Conservation (phyloP, 2,888 invertebrate genomes). For the Pheosia tremula region DNA sequence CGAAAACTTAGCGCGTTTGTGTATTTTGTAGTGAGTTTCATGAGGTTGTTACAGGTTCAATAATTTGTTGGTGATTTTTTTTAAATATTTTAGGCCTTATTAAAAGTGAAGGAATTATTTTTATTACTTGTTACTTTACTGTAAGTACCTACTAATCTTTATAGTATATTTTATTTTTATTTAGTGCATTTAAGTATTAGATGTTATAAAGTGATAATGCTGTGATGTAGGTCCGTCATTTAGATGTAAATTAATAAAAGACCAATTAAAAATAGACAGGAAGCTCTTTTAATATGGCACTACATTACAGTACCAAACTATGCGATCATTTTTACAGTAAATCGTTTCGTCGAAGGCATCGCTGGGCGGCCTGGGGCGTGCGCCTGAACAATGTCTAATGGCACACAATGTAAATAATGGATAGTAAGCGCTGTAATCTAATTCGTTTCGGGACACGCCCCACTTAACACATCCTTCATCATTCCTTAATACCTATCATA, state of each 20-base stretch:
- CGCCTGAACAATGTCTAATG: constrained; percentile 21
- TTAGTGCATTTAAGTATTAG: too few relatives aligned
- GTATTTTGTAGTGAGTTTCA: too few relatives aligned
- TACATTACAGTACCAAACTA: constrained; percentile 70
- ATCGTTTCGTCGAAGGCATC: constrained; percentile 49
- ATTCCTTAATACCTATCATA: constrained; percentile 9
- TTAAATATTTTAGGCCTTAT: too few relatives aligned
- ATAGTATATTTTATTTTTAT: too few relatives aligned
- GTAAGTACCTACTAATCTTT: too few relatives aligned
- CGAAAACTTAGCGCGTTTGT: too few relatives aligned
- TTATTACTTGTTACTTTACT: too few relatives aligned
- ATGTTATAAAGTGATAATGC: background rate
- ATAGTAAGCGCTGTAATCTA: background rate
- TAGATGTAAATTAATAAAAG: constrained; percentile 40
- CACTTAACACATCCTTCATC: constrained; percentile 2
- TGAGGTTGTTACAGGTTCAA: too few relatives aligned
- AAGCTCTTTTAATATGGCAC: constrained; percentile 85
- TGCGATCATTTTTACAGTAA: constrained; percentile 25
- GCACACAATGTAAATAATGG: constrained; percentile 13
- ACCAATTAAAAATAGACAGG: constrained; percentile 73
- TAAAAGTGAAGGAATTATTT: too few relatives aligned
- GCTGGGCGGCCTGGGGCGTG: constrained; percentile 23
- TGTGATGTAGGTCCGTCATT: constrained; percentile 1
- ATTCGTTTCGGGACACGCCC: constrained; percentile 17
- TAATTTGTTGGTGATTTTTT: too few relatives aligned